Conservation (phyloP, 2,113 vertebrate genomes). For the Xyliphius kryptos region DNA sequence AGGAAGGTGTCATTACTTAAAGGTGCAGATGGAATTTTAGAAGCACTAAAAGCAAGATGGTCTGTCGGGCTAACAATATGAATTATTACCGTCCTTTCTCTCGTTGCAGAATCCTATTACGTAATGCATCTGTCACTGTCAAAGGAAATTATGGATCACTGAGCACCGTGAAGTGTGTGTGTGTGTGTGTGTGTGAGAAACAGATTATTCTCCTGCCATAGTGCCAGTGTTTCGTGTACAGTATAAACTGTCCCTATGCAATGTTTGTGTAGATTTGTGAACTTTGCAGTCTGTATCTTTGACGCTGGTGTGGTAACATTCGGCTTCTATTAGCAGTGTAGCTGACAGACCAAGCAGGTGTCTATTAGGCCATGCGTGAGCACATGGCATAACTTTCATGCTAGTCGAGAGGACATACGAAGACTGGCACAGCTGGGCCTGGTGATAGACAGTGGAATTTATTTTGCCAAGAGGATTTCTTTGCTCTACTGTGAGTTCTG, state of each 20-base stretch:
- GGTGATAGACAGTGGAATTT: constrained; percentile 48
- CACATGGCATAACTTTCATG: constrained; percentile 51
- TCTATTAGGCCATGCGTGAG: constrained; percentile 60
- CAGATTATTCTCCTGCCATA: no score
- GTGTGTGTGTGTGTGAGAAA: no score
- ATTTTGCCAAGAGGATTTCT: no score
- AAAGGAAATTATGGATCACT: constrained; percentile 22
- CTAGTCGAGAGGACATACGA: constrained; percentile 38
- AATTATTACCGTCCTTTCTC: constrained; percentile 16
- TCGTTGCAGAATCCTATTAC: constrained; percentile 22
- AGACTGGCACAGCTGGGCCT: constrained; percentile 44
- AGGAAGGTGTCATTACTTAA: no score
- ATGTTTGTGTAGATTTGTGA: no score
- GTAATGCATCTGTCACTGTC: constrained; percentile 15
- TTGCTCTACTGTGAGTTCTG: no score
- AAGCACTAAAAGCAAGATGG: constrained; percentile 16
- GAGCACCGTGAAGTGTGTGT: no score
- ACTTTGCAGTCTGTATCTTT: not conserved
- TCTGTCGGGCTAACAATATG: constrained; percentile 12
- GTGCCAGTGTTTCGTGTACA: no score
- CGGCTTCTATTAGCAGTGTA: constrained; percentile 42
- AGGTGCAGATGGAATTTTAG: no score
- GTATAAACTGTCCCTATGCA: no score
- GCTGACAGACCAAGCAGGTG: constrained; percentile 54
- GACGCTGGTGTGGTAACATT: not conserved